Evolutionary conservation across 2,888 invertebrate species (phyloP), one percentile per base, ranked within the genome.

Genomic region (Cryptophagus acutangulus): DNA sequence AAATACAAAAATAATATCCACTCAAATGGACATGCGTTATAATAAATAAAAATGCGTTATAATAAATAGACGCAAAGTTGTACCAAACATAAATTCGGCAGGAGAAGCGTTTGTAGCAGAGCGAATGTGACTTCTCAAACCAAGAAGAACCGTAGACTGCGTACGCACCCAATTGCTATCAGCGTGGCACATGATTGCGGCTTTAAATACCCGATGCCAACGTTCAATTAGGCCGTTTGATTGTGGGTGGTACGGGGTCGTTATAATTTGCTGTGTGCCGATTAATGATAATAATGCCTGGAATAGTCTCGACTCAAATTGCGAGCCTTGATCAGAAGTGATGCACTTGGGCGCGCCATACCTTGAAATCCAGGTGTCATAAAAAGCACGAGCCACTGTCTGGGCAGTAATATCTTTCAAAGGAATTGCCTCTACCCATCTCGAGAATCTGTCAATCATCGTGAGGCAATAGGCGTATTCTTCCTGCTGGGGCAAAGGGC

Each of bases 361-460:
- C 39, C 36, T 46, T 33, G 46, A 47, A 13, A 61, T 51, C 62
- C 64, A 65, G 25, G 52, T 54, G 36, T 44, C 45, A 3, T 46
- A 43, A 4, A 58, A 48, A 16, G 25, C 43, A 20, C 46, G 47
- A 1, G 63, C 63, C 2, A 60, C 38, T 1, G 55, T 61, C 34
- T 18, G 18, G 2, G 66, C 54, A 39, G 58, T 56, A 14, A 56
- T 55, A 46, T 65, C 55, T 10, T 48, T 49, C 8, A 65, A 43
- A 1, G 61, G 45, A 31, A 50, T 39, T 4, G 60, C 58, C 36
- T 49, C 48, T 4, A 54, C 55, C 40, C 48, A 62, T 52, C 63
- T 63, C 1, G 61, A 59, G 16, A 62, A 37, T 41, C 59, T 57
- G 41, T 63, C 62, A 46, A 61, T 51, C 10, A 48, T 29, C 14